These are phyloP conservation scores for Ectemnius lituratus DNA, from an alignment of 2,888 invertebrate genomes.

Conservation along the genomic window DNA sequence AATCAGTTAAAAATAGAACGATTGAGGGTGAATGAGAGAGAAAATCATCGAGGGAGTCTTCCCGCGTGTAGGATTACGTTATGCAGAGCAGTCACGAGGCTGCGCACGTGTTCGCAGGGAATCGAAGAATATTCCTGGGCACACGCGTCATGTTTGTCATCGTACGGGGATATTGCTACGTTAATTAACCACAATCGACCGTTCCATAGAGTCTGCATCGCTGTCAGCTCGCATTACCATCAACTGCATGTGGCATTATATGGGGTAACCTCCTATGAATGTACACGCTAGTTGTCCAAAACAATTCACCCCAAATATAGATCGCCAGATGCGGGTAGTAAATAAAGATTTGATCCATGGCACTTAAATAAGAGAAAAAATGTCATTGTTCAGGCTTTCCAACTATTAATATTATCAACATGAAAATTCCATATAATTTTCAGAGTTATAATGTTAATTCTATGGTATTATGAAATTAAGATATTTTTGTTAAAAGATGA, in stretches of 20 bases:
- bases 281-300: background rate
- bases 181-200: constrained; percentile 7
- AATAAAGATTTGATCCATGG: background rate
- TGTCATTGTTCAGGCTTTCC: too few relatives aligned
- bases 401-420: too few relatives aligned
- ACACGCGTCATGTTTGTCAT: background rate
- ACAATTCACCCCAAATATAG: background rate
- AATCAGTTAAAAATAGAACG: too few relatives aligned
- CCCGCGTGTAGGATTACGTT: background rate
- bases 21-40: background rate
- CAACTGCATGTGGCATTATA: constrained; percentile 5
- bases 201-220: background rate
- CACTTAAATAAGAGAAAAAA: background rate
- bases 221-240: constrained; percentile 1
- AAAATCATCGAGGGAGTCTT: background rate
- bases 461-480: too few relatives aligned
- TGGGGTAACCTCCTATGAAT: background rate
- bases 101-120: background rate
- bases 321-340: too few relatives aligned
- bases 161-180: background rate
- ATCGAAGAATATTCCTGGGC: background rate
- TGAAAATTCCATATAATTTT: too few relatives aligned
- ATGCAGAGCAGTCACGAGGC: constrained; percentile 1
- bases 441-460: too few relatives aligned
- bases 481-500: too few relatives aligned